Evolutionary conservation across 2,797 vertebrate genomes (phyloP).

Genomic region (Xenops minutus): DNA sequence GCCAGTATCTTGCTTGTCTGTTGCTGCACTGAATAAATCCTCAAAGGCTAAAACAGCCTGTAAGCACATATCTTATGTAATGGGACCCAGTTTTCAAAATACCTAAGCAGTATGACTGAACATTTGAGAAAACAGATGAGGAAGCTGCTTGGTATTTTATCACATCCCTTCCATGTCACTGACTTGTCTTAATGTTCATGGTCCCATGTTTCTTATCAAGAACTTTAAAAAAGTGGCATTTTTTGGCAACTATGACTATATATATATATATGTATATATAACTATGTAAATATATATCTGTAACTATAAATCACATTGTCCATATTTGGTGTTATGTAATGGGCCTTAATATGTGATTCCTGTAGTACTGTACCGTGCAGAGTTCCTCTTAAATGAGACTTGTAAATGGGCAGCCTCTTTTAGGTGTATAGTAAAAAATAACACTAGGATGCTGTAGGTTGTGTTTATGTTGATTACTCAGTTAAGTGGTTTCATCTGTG

Average conservation of each 20-base stretch:
- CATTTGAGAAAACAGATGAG: neutral
- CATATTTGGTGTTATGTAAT: neutral
- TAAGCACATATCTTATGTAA: rapidly evolving
- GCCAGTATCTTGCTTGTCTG: neutral
- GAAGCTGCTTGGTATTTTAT: neutral
- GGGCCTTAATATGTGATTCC: neutral
- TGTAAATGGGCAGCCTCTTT: neutral
- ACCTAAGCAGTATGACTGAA: rapidly evolving
- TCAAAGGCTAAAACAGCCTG: neutral
- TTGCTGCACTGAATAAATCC: neutral
- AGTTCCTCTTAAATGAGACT: neutral
- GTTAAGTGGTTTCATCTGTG: neutral
- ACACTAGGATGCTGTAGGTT: neutral
- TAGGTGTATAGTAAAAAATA: neutral
- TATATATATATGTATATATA: too few species aligned
- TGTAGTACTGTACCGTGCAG: neutral
- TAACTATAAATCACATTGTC: neutral
- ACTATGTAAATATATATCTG: neutral
- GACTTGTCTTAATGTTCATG: neutral
- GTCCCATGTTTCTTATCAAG: neutral
- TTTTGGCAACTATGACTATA: neutral
- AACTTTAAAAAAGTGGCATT: neutral
- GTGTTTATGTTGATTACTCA: neutral
- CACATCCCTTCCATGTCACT: neutral
- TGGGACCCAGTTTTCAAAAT: neutral